Base-by-base conservation (phyloP, 2,797 vertebrate genomes). In the Hirundo rustica region DNA sequence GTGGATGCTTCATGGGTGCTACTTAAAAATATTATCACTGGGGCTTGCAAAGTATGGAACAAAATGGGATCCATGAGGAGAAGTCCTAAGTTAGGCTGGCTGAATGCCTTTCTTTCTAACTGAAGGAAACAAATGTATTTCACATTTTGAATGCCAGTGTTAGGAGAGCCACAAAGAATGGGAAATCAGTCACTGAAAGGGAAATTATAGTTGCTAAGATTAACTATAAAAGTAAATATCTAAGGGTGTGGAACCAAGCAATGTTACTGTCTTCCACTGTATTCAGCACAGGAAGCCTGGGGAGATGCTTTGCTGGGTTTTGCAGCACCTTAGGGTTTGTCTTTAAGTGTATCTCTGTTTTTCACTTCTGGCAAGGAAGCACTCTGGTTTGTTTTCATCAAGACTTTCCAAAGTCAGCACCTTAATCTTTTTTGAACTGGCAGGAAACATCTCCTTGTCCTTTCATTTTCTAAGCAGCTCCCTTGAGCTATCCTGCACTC, bases 401-500 rank as follows among this genome's bases (percentile, higher is more conserved):
- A 62, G 80, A 70, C 54, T 81, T 81, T 40, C 58, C 58, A 23
- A 88, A 95, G 85, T 75, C 76, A 95, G 70, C 73, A 68, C n/a
- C 89, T 88, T 89, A 70, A 70, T 96, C 54, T 50, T 78, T 85
- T 81, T 45, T 77, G 84, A 90, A 81, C 80, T 30, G 38, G 5
- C 58, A 93, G 88, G 92, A 93, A 96, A 42, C n/a, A 30, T 78
- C 66, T 90, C 34, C 62, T 81, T 84, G 38, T 81, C 58, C 73
- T 88, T 92, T 94, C 25, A 50, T 90, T 94, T 92, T 74, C 58
- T 57, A 68, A 67, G 34, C 62, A 68, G 30, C 11, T 92, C 58
- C 80, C 88, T 62, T 42, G 73, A 88, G 73, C 66, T 72, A 1
- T 78, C 42, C 66, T 80, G 50, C 23, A 14, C 40, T 91, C 19